phyloP scores from a whole-genome alignment of 2,888 invertebrate genomes.

The Epinotia ramella region DNA sequence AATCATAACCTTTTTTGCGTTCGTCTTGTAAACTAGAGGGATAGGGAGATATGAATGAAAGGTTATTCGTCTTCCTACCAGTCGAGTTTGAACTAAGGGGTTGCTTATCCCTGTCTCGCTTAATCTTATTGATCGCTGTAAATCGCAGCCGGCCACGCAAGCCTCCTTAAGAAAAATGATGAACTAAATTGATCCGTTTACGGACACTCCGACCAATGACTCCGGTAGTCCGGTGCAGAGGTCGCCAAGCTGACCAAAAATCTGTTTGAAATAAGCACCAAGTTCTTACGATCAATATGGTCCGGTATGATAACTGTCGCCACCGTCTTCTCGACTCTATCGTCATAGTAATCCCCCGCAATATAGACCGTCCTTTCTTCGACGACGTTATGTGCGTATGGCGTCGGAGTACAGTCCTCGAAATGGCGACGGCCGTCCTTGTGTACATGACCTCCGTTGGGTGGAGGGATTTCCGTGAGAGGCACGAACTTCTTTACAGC shows the following conservation, averaged over 20 bases:
- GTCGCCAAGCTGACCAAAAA: not conserved
- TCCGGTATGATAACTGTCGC: slow-evolving; percentile 76
- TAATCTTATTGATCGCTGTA: too few relatives aligned
- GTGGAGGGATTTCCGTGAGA: slow-evolving; percentile 74
- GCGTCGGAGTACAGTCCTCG: slow-evolving; percentile 62
- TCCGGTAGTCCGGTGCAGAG: too few relatives aligned
- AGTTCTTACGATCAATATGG: slow-evolving; percentile 76
- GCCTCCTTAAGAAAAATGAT: too few relatives aligned
- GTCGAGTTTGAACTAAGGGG: too few relatives aligned
- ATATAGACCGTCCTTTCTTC: slow-evolving; percentile 64
- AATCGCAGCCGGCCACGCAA: not conserved
- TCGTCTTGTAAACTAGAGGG: too few relatives aligned
- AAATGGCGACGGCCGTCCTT: slow-evolving; percentile 67
- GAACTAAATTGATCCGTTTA: not conserved
- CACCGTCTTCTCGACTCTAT: slow-evolving; percentile 67
- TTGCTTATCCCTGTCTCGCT: not conserved
- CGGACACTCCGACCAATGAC: not conserved
- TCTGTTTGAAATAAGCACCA: not conserved
- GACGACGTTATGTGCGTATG: slow-evolving; percentile 50
- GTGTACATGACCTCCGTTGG: slow-evolving; percentile 49
- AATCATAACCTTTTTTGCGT: too few relatives aligned
- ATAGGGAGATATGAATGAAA: not conserved
- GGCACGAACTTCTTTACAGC: slow-evolving; percentile 65
- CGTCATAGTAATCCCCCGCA: slow-evolving; percentile 73
- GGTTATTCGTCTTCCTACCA: too few relatives aligned